Evolutionary conservation across 1,140 invertebrate species (phyloP).

Genomic region (Lordiphosa stackelbergi): DNA sequence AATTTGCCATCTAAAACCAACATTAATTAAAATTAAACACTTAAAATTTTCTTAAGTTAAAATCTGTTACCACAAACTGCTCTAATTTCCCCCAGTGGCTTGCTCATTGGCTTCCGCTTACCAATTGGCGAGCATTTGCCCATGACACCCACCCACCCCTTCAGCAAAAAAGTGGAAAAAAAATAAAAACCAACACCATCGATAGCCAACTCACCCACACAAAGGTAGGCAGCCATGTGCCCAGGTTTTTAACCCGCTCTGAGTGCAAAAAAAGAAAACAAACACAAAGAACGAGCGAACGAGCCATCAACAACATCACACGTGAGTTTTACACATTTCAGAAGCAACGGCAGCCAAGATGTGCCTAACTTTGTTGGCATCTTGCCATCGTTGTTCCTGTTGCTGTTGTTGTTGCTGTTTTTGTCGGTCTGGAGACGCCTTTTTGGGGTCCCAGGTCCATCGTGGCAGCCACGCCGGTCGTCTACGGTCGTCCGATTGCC

Average conservation of each 20-base stretch:
- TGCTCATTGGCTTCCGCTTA: slow-evolving; percentile 10
- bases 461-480: slow-evolving; percentile 19
- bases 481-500: slow-evolving; percentile 49
- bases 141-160: slow-evolving; percentile 24
- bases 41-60: too few relatives aligned
- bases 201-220: slow-evolving; percentile 49
- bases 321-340: slow-evolving; percentile 74
- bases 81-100: too few relatives aligned
- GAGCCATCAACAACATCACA: slow-evolving; percentile 71
- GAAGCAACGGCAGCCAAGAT: slow-evolving; percentile 57
- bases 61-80: too few relatives aligned
- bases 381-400: slow-evolving; percentile 18
- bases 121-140: slow-evolving; percentile 1
- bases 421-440: slow-evolving; percentile 35
- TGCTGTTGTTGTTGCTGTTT: slow-evolving; percentile 1
- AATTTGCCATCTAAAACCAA: too few relatives aligned
- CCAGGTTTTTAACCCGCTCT: slow-evolving; percentile 3
- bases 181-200: slow-evolving; percentile 17
- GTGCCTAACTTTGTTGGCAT: slow-evolving; percentile 43
- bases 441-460: slow-evolving; percentile 24
- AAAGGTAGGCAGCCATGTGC: slow-evolving; percentile 9
- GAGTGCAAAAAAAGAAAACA: neutral
- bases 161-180: slow-evolving; percentile 3
- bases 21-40: too few relatives aligned
- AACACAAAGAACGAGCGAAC: slow-evolving; percentile 9